Evolutionary conservation across 2,797 vertebrate genomes (phyloP).

Genomic region (Anguilla pacifica): DNA sequence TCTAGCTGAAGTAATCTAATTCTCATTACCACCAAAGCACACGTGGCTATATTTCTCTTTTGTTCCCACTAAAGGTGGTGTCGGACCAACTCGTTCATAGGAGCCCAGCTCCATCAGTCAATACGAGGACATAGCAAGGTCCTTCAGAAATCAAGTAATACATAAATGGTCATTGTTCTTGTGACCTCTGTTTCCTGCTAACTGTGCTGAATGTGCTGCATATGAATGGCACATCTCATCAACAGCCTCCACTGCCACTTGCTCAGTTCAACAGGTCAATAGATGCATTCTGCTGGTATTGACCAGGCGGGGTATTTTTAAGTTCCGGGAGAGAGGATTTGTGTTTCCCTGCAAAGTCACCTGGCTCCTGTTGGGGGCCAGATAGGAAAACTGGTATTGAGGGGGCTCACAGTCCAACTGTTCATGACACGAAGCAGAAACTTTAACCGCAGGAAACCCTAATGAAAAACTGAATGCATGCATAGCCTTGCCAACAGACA

Average conservation of each 20-base stretch:
- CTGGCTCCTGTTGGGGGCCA: conserved; percentile 45
- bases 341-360: conserved; percentile 75
- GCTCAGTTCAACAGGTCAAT: conserved; percentile 62
- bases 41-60: not conserved
- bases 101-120: not conserved
- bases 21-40: not conserved
- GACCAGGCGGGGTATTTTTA: conserved; percentile 76
- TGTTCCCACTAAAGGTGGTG: not conserved
- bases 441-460: not conserved
- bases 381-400: conserved; percentile 5
- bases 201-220: not conserved
- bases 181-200: not conserved
- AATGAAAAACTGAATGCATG: not conserved
- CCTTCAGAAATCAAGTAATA: not conserved
- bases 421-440: not conserved
- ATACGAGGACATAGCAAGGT: not conserved
- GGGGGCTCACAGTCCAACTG: not conserved
- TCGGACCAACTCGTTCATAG: not conserved
- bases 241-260: not conserved
- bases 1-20: conserved; percentile 8
- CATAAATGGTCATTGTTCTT: not conserved
- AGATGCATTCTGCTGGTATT: conserved; percentile 76
- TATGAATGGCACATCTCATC: conserved; percentile 51
- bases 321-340: conserved; percentile 69
- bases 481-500: not conserved